Evolutionary conservation across 2,888 invertebrate genomes (phyloP).

Genomic region (Nomada goodeniana): DNA sequence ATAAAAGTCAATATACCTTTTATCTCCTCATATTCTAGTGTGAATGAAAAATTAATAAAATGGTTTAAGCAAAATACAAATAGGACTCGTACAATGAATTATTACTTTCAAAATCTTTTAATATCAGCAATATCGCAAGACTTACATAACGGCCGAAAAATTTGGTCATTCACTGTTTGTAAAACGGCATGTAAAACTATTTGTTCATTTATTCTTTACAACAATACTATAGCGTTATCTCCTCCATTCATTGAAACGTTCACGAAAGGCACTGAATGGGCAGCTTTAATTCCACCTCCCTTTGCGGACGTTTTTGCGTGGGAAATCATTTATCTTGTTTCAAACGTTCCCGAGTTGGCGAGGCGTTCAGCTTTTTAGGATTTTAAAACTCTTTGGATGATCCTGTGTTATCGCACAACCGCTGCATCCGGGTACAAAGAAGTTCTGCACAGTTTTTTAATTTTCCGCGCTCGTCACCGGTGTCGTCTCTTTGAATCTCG

Average conservation of each 20-base stretch:
- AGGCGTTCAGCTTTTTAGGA: conserved; percentile 13
- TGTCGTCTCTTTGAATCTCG: conserved; percentile 25
- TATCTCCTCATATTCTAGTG: too few species aligned
- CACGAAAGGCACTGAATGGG: background rate
- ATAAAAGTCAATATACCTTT: too few species aligned
- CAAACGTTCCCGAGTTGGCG: background rate
- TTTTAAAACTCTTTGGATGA: conserved; percentile 13
- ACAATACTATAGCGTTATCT: background rate
- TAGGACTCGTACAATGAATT: too few species aligned
- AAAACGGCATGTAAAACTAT: too few species aligned
- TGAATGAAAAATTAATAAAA: too few species aligned
- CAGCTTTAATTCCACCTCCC: conserved; percentile 12
- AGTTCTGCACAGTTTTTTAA: conserved; percentile 7
- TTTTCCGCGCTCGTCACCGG: conserved; percentile 30
- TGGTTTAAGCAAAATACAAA: too few species aligned
- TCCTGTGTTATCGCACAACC: conserved; percentile 6
- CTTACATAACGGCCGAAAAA: too few species aligned
- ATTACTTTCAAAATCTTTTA: too few species aligned
- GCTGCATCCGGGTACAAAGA: conserved; percentile 3
- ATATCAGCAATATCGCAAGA: too few species aligned
- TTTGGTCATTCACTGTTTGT: too few species aligned
- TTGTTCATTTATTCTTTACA: background rate
- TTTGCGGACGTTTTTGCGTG: background rate
- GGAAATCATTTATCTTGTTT: conserved; percentile 33
- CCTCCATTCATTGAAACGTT: background rate